Base-by-base conservation (phyloP, 64 coral and sea anemone genomes). In the Montipora efflorescens region DNA sequence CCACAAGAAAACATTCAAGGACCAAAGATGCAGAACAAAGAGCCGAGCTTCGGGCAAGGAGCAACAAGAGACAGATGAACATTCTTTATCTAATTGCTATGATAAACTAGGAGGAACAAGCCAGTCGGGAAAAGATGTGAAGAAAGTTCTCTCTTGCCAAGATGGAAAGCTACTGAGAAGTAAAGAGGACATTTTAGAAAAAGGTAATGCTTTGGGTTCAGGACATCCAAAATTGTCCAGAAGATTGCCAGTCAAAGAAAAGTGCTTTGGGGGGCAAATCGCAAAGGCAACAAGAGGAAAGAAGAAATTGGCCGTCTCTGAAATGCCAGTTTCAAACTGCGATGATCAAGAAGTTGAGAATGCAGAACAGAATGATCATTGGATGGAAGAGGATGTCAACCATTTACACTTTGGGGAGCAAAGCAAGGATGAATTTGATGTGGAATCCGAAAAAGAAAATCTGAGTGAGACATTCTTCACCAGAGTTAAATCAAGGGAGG, bases 221-320 rank as follows among this genome's bases (percentile, higher is more conserved):
- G 49, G 46, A 16, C 9, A 18, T 84, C 14, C 58, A 67, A 71
- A 50, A 71, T 45, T 12, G 5, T 7, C 62, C 0, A 49, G 49
- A 11, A 49, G 66, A 50, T 8, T 49, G 4, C 61, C 48, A 72
- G 47, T 16, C 45, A 86, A 49, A 50, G 3, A 86, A 8, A 71
- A 86, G 18, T 86, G 82, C n/a, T 86, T 86, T 86, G 82, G 82
- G 47, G 67, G 47, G 44, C 18, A 86, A 68, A 15, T 48, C 5
- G 14, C 12, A 20, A 62, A 48, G 14, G 1, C 61, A 4, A 2
- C 61, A 19, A 71, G 14, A 7, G 44, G 1, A 71, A 10, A 9
- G 50, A 86, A 23, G 67, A 50, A 52, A 43, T 50, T 15, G 46
- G 8, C 25, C 18, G 48, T 8, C 0, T 50, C 19, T 48, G 1